Conservation (phyloP, 2,888 invertebrate species). For the Drosophila pegasa region DNA sequence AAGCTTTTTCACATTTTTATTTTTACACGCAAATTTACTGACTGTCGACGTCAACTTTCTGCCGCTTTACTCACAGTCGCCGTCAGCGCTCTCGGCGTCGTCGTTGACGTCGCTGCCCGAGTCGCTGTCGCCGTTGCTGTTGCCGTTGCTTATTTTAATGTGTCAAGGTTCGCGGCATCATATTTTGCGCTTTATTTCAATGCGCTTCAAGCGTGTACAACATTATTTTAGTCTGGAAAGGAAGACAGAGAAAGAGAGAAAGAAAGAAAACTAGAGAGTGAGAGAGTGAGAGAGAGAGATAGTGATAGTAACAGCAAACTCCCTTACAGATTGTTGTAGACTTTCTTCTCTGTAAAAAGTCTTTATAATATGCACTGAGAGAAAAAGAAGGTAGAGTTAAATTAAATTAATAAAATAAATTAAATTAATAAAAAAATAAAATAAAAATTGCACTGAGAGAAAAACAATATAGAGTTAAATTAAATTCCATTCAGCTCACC, state of each 20-base stretch:
- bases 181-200: conserved; percentile 75
- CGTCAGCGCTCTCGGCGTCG: conserved; percentile 33
- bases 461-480: not conserved
- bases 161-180: conserved; percentile 83
- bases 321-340: not conserved
- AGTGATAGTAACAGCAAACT: not conserved
- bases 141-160: conserved; percentile 77
- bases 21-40: conserved; percentile 69
- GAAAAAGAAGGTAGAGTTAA: not conserved
- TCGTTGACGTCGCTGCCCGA: conserved; percentile 7
- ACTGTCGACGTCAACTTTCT: conserved; percentile 48
- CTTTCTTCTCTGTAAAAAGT: conserved; percentile 6
- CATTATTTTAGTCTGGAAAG: conserved; percentile 41
- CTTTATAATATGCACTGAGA: not conserved
- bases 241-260: not conserved
- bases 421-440: too few species aligned
- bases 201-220: conserved; percentile 57
- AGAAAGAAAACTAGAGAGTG: not conserved
- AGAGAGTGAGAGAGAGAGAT: not conserved
- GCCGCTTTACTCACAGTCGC: conserved; percentile 59
- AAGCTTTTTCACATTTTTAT: conserved; percentile 74
- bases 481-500: not conserved
- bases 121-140: conserved; percentile 47
- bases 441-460: not conserved
- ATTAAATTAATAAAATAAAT: not conserved